Percentiles rank a stretch among this genome's conserved stretches.
phyloP scores from a whole-genome alignment of 2,113 vertebrate species.

The Merops nubicus region DNA sequence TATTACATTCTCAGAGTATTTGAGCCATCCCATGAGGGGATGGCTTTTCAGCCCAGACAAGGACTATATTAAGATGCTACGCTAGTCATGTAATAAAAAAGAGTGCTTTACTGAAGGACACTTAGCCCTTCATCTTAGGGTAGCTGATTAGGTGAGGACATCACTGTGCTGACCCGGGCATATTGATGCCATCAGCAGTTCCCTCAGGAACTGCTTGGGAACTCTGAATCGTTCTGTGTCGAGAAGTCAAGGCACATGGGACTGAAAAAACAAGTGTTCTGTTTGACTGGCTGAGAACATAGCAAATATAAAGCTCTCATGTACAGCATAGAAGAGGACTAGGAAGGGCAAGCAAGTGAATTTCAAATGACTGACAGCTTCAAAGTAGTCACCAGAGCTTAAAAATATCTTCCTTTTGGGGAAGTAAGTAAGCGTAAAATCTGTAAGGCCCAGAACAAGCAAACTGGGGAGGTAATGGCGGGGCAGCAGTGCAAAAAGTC shows the following conservation, averaged over 20 bases:
- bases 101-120: not conserved
- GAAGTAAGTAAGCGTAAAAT: not conserved
- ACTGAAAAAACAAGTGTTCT: not conserved
- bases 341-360: not conserved
- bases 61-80: not conserved
- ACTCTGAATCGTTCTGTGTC: not conserved
- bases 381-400: not conserved
- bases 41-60: not conserved
- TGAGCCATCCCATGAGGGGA: not conserved
- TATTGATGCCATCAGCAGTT: rapidly evolving
- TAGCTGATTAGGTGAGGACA: not conserved
- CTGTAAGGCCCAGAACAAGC: not conserved
- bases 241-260: not conserved
- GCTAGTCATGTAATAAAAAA: not conserved
- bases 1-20: not conserved
- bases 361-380: not conserved
- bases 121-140: not conserved
- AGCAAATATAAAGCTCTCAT: not conserved
- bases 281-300: not conserved
- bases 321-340: not conserved
- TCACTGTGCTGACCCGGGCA: not conserved
- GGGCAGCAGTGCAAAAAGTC: not conserved
- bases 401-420: not conserved
- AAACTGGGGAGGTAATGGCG: not conserved
- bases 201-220: not conserved